A percentile compares a stretch with the other conserved stretches of the same genome.
phyloP scores from a whole-genome alignment of 2,113 vertebrate species.

The Odontophorus gujanensis region DNA sequence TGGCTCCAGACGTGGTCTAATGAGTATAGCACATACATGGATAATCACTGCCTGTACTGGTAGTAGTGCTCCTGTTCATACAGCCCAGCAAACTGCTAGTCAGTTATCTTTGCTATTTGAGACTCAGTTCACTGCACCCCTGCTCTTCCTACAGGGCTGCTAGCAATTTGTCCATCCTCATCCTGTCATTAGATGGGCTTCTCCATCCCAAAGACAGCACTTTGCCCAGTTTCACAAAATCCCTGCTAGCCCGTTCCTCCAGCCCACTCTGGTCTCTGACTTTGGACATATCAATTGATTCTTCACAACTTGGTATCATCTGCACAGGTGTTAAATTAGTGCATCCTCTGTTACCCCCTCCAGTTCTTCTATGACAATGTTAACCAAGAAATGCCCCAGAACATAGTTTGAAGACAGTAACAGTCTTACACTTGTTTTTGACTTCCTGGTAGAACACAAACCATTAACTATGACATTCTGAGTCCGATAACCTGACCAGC shows the following conservation, averaged over 20 bases:
- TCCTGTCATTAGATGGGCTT: fast-evolving
- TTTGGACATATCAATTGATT: fast-evolving
- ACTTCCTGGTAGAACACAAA: background rate
- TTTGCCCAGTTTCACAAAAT: background rate
- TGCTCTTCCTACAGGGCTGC: background rate
- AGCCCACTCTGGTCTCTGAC: background rate
- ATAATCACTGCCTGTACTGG: background rate
- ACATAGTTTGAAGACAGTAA: background rate
- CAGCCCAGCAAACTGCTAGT: background rate
- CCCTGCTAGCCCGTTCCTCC: background rate
- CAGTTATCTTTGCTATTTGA: background rate
- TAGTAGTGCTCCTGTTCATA: background rate
- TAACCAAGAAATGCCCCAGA: background rate
- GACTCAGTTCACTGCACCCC: background rate
- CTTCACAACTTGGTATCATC: background rate
- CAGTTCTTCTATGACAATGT: background rate
- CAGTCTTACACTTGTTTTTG: background rate
- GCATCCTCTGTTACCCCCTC: background rate
- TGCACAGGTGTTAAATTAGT: background rate
- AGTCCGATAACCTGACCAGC: background rate
- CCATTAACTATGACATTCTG: background rate
- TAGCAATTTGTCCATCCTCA: background rate
- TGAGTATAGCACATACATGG: background rate
- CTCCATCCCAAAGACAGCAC: background rate
- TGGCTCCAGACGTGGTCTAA: background rate